A percentile compares a stretch with the other conserved stretches of the same genome.
Conservation (phyloP, 1,140 invertebrate species). For the Colletes latitarsis region DNA sequence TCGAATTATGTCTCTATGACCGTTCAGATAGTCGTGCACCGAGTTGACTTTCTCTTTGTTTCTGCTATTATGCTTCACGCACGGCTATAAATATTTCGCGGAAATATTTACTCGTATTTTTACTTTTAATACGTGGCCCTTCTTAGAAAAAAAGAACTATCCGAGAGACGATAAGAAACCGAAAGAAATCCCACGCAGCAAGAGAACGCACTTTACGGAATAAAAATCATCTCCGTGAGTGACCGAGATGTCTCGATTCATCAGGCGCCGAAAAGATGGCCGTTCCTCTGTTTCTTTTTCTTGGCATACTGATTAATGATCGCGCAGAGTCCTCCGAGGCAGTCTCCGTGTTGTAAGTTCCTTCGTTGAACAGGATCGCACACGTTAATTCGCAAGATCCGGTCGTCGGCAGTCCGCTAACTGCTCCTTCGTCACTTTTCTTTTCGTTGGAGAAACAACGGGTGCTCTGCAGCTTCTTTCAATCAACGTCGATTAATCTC, state of each 20-base stretch:
- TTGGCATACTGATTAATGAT: constrained; percentile 61
- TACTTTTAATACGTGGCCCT: no score
- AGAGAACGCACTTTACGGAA: constrained; percentile 63
- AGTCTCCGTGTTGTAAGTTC: constrained; percentile 46
- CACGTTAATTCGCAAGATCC: constrained; percentile 59
- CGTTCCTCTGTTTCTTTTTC: constrained; percentile 11
- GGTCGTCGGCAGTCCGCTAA: constrained; percentile 11
- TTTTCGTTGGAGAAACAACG: constrained; percentile 20
- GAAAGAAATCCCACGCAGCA: constrained; percentile 48
- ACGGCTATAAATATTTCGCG: neutral
- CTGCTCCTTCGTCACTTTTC: constrained; percentile 10
- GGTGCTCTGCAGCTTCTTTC: constrained; percentile 56
- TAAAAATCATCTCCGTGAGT: constrained; percentile 39
- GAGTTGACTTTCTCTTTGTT: no score
- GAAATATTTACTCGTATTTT: no score
- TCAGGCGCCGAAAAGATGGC: constrained; percentile 57
- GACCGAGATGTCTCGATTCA: constrained; percentile 59
- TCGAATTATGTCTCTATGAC: no score
- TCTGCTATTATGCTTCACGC: neutral
- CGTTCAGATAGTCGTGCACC: no score
- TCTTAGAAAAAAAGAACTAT: no score
- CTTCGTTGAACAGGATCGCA: constrained; percentile 30
- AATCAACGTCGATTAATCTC: constrained; percentile 72
- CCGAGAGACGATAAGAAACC: constrained; percentile 1
- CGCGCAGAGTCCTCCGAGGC: constrained; percentile 3